Evolutionary conservation across 64 coral and sea anemone species (phyloP).

Genomic region (Stichodactyla mertensii): DNA sequence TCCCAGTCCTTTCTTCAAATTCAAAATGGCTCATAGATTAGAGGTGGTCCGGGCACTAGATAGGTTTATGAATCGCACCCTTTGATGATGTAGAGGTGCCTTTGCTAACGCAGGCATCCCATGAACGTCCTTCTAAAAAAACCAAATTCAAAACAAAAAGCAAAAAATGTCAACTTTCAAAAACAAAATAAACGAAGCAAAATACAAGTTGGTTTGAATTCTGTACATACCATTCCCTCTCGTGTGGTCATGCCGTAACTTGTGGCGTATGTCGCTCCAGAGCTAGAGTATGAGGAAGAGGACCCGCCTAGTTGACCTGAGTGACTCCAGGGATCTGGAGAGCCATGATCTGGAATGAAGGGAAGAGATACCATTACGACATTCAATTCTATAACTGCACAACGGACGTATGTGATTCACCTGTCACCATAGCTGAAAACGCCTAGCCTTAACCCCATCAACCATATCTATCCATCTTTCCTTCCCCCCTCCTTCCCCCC

Average conservation of each 20-base stretch:
- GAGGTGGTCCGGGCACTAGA: not conserved
- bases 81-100: conserved; percentile 78
- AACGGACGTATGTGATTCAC: not conserved
- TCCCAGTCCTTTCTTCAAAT: not conserved
- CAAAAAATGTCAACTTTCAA: conserved; percentile 66
- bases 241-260: conserved; percentile 70
- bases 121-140: conserved; percentile 76
- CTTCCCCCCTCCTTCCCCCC: too few relatives aligned
- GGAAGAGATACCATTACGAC: not conserved
- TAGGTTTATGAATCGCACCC: conserved; percentile 52
- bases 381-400: not conserved
- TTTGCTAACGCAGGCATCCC: conserved; percentile 94
- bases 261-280: conserved; percentile 57
- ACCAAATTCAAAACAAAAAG: conserved; percentile 42
- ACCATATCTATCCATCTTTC: too few relatives aligned
- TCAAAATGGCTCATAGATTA: not conserved
- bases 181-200: conserved; percentile 41
- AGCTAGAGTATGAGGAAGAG: conserved; percentile 60
- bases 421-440: too few relatives aligned
- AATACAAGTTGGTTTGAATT: not conserved
- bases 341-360: conserved; percentile 69
- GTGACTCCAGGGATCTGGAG: conserved; percentile 84
- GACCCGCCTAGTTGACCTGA: conserved; percentile 56
- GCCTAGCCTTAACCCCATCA: too few relatives aligned
- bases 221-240: conserved; percentile 65